These are phyloP conservation scores for Brachionus paranguensis DNA, from an alignment of 1,140 invertebrate species.

Conservation along the genomic window DNA sequence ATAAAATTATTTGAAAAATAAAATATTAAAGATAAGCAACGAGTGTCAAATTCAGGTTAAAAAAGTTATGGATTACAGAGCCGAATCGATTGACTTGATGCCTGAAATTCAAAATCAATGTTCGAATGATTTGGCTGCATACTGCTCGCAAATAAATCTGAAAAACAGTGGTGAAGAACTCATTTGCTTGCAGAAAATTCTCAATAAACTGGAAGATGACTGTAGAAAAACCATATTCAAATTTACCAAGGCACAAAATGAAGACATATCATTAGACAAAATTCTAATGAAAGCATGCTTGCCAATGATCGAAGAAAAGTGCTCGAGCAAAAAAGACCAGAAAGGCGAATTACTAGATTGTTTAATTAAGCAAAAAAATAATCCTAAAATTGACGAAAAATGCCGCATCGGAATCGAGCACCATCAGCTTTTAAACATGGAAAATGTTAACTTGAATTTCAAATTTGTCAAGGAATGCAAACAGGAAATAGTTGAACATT, in stretches of 20 bases:
- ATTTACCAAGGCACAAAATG: slow-evolving; percentile 80
- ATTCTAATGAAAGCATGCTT: slow-evolving; percentile 74
- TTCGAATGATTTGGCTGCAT: slow-evolving; percentile 71
- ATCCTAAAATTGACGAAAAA: slow-evolving; percentile 66
- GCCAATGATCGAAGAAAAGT: slow-evolving; percentile 73
- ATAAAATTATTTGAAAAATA: not conserved
- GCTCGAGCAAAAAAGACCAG: slow-evolving; percentile 64
- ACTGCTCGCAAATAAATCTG: slow-evolving; percentile 65
- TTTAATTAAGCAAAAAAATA: slow-evolving; percentile 83
- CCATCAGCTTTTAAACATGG: slow-evolving; percentile 57
- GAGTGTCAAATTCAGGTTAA: slow-evolving; percentile 68
- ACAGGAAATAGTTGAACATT: slow-evolving; percentile 16
- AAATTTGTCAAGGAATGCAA: slow-evolving; percentile 13
- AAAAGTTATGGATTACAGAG: slow-evolving; percentile 82
- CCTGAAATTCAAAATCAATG: slow-evolving; percentile 88
- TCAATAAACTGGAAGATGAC: slow-evolving; percentile 63
- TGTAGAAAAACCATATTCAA: slow-evolving; percentile 73
- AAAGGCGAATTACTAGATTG: slow-evolving; percentile 79
- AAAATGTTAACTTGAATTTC: slow-evolving; percentile 36
- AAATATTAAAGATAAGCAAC: slow-evolving; percentile 46
- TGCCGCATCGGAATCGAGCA: slow-evolving; percentile 90
- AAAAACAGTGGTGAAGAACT: slow-evolving; percentile 59
- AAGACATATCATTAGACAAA: slow-evolving; percentile 74
- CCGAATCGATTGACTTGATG: slow-evolving; percentile 80
- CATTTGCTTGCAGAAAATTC: slow-evolving; percentile 81